Evolutionary conservation across 2,888 invertebrate genomes (phyloP).

Genomic region (Thyatira batis): DNA sequence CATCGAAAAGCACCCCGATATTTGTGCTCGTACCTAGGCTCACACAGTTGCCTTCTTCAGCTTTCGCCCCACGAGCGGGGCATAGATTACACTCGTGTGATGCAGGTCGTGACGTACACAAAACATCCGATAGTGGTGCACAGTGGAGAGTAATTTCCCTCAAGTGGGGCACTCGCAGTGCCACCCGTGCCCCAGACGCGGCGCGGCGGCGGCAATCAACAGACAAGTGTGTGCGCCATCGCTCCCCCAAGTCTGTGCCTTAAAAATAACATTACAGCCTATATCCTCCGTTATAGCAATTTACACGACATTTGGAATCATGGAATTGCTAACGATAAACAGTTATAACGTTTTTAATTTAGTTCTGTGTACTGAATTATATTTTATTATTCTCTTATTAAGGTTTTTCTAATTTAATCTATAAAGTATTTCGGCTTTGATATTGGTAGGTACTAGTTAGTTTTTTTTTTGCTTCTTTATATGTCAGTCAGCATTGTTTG

Average conservation of each 20-base stretch:
- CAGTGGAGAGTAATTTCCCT: constrained; percentile 69
- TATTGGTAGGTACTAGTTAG: no score
- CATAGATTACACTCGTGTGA: constrained; percentile 51
- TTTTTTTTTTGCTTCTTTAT: no score
- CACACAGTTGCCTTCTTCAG: constrained; percentile 13
- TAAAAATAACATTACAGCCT: constrained; percentile 50
- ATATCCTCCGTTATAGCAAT: constrained; percentile 16
- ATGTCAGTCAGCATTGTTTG: no score
- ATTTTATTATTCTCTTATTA: neutral
- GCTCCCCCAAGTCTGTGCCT: constrained; percentile 41
- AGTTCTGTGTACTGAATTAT: neutral
- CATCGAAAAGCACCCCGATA: constrained; percentile 42
- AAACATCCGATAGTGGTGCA: constrained; percentile 58
- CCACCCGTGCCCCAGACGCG: constrained; percentile 42
- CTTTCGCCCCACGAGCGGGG: constrained; percentile 14
- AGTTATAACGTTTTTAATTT: neutral
- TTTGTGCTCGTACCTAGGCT: constrained; percentile 19
- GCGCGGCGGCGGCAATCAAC: constrained; percentile 55
- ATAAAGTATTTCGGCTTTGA: no score
- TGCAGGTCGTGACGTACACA: constrained; percentile 49
- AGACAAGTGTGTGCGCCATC: constrained; percentile 46
- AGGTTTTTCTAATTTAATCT: neutral
- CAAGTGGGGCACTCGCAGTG: constrained; percentile 61
- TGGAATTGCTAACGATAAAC: neutral
- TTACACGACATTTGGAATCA: neutral